phyloP scores from a whole-genome alignment of 2,888 invertebrate genomes.

The Lacanobia wlatinum region DNA sequence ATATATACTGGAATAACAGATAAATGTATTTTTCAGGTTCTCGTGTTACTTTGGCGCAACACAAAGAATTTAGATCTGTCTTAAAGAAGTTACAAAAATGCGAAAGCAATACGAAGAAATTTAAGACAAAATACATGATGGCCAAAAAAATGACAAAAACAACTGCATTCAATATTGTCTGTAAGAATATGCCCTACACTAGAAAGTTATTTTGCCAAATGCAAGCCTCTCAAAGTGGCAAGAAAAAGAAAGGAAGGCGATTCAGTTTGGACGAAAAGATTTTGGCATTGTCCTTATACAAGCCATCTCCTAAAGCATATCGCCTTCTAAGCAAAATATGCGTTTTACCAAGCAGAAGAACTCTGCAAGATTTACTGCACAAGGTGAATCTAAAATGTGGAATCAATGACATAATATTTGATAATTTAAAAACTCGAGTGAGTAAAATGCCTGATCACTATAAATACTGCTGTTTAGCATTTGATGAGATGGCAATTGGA shows the following conservation, averaged over 20 bases:
- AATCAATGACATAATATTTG: conserved; percentile 32
- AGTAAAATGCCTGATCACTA: conserved; percentile 14
- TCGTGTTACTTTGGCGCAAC: too few relatives aligned
- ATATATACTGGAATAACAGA: too few relatives aligned
- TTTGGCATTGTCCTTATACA: too few relatives aligned
- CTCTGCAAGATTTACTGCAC: conserved; percentile 35
- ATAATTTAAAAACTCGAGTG: conserved; percentile 21
- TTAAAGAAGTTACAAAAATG: too few relatives aligned
- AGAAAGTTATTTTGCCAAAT: conserved; percentile 13
- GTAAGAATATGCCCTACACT: not conserved
- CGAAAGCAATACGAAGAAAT: too few relatives aligned
- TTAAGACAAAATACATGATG: too few relatives aligned
- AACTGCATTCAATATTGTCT: too few relatives aligned
- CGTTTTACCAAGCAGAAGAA: conserved; percentile 28
- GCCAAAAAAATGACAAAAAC: too few relatives aligned
- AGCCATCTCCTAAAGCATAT: not conserved
- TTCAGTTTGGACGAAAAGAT: not conserved
- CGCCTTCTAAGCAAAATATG: conserved; percentile 2
- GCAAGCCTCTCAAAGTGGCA: conserved; percentile 4
- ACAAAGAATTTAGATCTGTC: too few relatives aligned
- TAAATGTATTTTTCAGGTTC: too few relatives aligned
- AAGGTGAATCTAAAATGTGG: conserved; percentile 23
- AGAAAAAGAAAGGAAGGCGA: conserved; percentile 15
- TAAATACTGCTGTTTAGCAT: conserved; percentile 14
- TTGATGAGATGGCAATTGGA: conserved; percentile 35